phyloP scores from a whole-genome alignment of 2,797 vertebrate genomes.

The Loriculus beryllinus region DNA sequence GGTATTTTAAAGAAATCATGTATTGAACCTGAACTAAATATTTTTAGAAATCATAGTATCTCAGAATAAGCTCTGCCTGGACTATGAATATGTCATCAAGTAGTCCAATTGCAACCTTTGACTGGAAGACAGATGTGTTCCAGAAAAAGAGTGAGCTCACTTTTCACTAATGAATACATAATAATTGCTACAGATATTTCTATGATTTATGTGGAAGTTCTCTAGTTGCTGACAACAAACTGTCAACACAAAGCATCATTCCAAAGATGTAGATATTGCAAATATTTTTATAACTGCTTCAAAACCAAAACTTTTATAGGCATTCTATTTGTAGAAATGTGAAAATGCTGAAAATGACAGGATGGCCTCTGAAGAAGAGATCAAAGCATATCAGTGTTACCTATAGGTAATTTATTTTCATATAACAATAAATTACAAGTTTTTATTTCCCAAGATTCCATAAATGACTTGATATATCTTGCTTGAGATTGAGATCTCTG shows the following conservation, averaged over 20 bases:
- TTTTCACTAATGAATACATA: neutral
- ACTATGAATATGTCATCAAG: neutral
- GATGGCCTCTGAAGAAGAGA: neutral
- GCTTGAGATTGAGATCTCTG: neutral
- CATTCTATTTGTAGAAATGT: neutral
- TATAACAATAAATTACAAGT: neutral
- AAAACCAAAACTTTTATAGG: neutral
- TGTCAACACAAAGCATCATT: neutral
- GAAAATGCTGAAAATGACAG: neutral
- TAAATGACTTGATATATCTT: neutral
- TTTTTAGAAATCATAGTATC: neutral
- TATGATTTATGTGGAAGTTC: neutral
- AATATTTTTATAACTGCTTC: neutral
- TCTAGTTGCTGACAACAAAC: neutral
- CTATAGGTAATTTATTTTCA: neutral
- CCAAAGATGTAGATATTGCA: neutral
- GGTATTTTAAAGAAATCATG: neutral
- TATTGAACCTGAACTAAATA: neutral
- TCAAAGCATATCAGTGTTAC: neutral
- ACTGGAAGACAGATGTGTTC: neutral
- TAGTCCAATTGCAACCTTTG: neutral
- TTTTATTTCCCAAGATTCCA: neutral
- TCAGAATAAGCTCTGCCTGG: neutral
- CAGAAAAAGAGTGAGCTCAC: neutral
- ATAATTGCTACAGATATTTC: neutral